These are phyloP conservation scores for Penaeus vannamei DNA, from an alignment of 1,140 invertebrate species.

Conservation along the genomic window DNA sequence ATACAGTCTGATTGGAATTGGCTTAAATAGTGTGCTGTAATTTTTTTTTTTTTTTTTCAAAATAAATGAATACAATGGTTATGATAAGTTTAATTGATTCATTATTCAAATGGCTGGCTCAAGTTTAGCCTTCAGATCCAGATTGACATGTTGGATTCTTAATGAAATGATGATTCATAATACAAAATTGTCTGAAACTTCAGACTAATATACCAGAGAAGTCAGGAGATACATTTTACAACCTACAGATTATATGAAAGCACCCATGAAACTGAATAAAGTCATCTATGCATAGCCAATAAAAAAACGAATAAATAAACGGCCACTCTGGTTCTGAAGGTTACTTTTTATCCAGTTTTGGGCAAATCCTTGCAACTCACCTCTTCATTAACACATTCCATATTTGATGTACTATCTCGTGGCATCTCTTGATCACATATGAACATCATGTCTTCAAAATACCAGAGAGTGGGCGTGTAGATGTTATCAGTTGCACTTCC, in stretches of 20 bases:
- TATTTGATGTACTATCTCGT: slow-evolving; percentile 38
- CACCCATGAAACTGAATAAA: slow-evolving; percentile 44
- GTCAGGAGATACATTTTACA: slow-evolving; percentile 39
- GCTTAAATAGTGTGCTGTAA: slow-evolving; percentile 28
- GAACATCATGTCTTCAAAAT: slow-evolving; percentile 45
- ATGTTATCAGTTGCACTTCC: slow-evolving; percentile 38
- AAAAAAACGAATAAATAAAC: slow-evolving; percentile 32
- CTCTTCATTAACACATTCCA: slow-evolving; percentile 41
- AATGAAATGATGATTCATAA: slow-evolving; percentile 42
- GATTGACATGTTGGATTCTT: slow-evolving; percentile 44
- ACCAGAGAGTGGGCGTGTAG: slow-evolving; percentile 40
- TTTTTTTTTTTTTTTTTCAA: slow-evolving; percentile 35
- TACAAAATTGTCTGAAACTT: slow-evolving; percentile 45
- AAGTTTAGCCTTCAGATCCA: slow-evolving; percentile 46
- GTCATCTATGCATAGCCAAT: neutral
- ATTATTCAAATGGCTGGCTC: slow-evolving; percentile 26
- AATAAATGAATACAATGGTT: slow-evolving; percentile 39
- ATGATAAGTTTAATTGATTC: slow-evolving; percentile 46
- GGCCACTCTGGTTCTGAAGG: slow-evolving; percentile 41
- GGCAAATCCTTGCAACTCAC: slow-evolving; percentile 42
- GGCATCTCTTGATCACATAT: slow-evolving; percentile 41
- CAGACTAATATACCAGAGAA: slow-evolving; percentile 42
- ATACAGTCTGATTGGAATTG: neutral
- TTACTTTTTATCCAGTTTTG: slow-evolving; percentile 29
- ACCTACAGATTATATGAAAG: slow-evolving; percentile 43